Evolutionary conservation across 2,888 invertebrate genomes (phyloP), one percentile per base, ranked within the genome.

Genomic region (Hypercompe scribonia): DNA sequence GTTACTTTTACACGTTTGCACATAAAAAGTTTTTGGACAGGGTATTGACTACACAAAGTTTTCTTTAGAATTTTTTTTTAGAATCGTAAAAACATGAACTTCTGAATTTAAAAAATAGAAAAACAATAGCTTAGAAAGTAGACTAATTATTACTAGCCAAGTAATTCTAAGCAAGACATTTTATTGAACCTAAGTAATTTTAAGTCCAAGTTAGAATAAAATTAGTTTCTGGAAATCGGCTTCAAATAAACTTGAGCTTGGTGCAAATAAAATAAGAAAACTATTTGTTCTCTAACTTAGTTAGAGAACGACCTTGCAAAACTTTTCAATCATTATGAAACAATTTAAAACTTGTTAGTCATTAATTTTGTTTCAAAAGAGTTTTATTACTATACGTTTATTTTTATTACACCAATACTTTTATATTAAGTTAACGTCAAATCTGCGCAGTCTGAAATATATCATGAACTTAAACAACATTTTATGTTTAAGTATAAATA

Each of bases 181-280:
- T 13, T n/a, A 71, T 71, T 67, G 3, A 18, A 61, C 18, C 54
- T 31, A 67, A 61, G 66, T 31, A 58, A 54, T 66, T 67, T 61
- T 71, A 42, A 42, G 42, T 46, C 24, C 18, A n/a, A 65, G 1
- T 68, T 24, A 54, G n/a, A 61, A 63, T 34, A 28, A 71, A 33
- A 58, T 67, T 63, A 33, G 36, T 68, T 68, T 34, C 24, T 68
- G 50, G 50, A 50, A 72, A 68, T 63, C 36, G 46, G n/a, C 24
- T 63, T 18, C 28, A 68, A 64, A 68, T 68, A 24, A 50, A 72
- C 50, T 64, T 3, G 4, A 34, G 28, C 15, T 63, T 64, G 13
- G 24, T 34, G 50, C 34, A 68, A 50, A 72, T 64, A 54, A 54
- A 68, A 72, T 72, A 64, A 64, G 68, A 64, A 72, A 72, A 72